Evolutionary conservation across 2,888 invertebrate genomes (phyloP), one percentile per base, ranked within the genome.

Genomic region (Drosophila testacea): DNA sequence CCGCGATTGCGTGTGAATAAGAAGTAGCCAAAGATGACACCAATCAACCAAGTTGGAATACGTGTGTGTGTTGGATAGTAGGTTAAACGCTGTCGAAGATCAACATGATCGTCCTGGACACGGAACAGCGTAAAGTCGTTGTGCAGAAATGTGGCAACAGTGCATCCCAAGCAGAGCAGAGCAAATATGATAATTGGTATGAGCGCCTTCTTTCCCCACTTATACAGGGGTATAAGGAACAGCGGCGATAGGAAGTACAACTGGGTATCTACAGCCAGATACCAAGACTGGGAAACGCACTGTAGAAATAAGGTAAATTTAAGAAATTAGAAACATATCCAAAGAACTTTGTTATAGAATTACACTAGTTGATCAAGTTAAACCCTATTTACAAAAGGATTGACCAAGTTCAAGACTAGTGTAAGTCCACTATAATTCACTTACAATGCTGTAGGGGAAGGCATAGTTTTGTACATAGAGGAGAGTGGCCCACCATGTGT

Each of bases 241-340:
- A 94, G 73, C 1, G 94, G 94, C 1, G 94, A 94, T 11, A 94
- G 66, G 77, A 94, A 91, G 80, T 93, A 94, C 41, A 94, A 83
- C 81, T 95, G 94, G 77, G 94, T 94, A 77, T 95, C 94, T 10
- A 94, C 93, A 4, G 94, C 93, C 42, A 95, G 86, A 77, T 94
- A 94, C 94, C 95, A 95, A 0, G 94, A 93, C 77, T 94, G 94
- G 32, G 92, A 91, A 36, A 94, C 83, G 82, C 94, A 95, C 93
- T 93, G 50, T 11, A 51, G 68, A n/a, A 6, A 51, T 48, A 50
- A n/a, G 6, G 7, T 1, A 5, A 6, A 16, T n/a, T 13, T 0
- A 1, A 5, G 7, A 0, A 6, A 16, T 38, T 3, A 4, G 1
- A 56, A 30, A 34, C 34, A 28, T 9, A 50, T 11, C 3, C 7